A percentile compares a stretch with the other conserved stretches of the same genome.
Evolutionary conservation across 2,797 vertebrate genomes (phyloP).

Genomic region (Sardinella longiceps): DNA sequence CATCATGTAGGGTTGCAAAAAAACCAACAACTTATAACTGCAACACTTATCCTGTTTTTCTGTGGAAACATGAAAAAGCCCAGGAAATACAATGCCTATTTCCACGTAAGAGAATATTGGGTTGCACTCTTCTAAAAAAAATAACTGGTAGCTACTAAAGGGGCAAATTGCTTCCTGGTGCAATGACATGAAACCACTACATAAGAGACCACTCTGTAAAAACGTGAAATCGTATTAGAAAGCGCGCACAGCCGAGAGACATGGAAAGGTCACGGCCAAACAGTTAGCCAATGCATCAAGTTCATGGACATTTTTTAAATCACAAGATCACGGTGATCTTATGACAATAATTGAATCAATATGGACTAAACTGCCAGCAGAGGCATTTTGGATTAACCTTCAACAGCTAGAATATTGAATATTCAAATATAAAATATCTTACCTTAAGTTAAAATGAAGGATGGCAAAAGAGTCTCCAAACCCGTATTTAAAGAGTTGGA

Average conservation of each 20-base stretch:
- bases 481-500: constrained; percentile 15
- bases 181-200: not conserved
- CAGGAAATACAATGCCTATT: too few species aligned
- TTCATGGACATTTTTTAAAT: not conserved
- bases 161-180: too few species aligned
- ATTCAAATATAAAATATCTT: constrained; percentile 29
- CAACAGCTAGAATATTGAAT: not conserved
- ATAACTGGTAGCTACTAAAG: not conserved
- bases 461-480: not conserved
- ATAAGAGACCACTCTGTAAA: not conserved
- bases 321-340: not conserved
- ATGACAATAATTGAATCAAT: not conserved
- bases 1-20: not conserved
- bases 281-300: not conserved
- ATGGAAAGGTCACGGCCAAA: constrained; percentile 29
- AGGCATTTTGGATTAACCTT: not conserved
- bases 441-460: constrained; percentile 35
- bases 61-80: not conserved
- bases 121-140: not conserved
- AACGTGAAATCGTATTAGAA: not conserved
- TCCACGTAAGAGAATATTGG: too few species aligned
- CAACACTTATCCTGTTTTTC: not conserved
- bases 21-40: not conserved
- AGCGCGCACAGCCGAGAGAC: not conserved
- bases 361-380: not conserved